Base-by-base conservation (phyloP, 2,113 vertebrate genomes). In the Solea senegalensis region DNA sequence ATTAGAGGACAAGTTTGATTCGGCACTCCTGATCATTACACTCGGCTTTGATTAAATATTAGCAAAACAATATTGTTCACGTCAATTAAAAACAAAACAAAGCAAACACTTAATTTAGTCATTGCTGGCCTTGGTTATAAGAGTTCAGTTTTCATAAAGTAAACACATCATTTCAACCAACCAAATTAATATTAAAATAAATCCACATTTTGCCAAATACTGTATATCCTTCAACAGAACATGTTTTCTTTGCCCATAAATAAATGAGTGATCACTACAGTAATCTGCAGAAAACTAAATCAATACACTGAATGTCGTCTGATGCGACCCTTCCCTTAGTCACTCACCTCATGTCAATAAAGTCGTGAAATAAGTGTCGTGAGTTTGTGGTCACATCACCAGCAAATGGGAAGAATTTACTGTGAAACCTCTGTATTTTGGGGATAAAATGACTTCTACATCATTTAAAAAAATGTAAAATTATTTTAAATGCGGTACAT, bases 281-380 rank as follows among this genome's bases (percentile, higher is more conserved):
- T 62, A 60, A 75, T 68, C 64, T 67, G 49, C 69, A 69, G 46
- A 76, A 66, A 72, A 62, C 48, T 74, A 87, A 59, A 68, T 65
- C 80, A 78, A 81, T 46, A 59, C 28, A 45, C 52, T 21, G 57
- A 76, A 51, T 55, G 49, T 44, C 62, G 49, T 57, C 46, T 57
- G 52, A 56, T 60, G 74, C 57, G 10, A 10, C 64, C 69, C 66
- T 52, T 14, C 13, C 11, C 28, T 9, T 10, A 7, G 41, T 76
- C 0, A 44, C 41, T 66, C 41, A 49, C 50, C 39, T 77, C 27
- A 75, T 68, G 34, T 34, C 34, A 34, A 34, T 34, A 34, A 34
- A 34, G 34, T 4, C 34, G 0, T n/a, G n/a, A n/a, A 6, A 2
- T 34, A 34, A 6, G 34, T 34, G 34, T 2, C 34, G 34, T 34